Evolutionary conservation across 2,797 vertebrate species (phyloP), one percentile per base, ranked within the genome.

Genomic region (Rhinogobio ventralis): DNA sequence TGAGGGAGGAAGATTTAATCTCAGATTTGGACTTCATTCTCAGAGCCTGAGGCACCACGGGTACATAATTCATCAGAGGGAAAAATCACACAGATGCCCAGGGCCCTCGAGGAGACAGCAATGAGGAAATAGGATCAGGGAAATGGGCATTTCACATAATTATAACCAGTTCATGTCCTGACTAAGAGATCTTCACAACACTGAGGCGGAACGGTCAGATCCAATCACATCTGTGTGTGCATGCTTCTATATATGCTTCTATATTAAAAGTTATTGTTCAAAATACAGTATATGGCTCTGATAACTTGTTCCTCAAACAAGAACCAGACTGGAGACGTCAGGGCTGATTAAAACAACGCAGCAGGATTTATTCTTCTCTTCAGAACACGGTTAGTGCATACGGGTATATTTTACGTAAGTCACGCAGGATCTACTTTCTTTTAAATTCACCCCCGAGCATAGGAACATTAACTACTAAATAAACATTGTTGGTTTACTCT

Each of bases 111-210:
- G 51, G 81, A 85, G 77, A 82, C 73, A 5, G 45, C 69, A 33
- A 25, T 62, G n/a, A 80, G 78, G 64, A 72, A 74, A 68, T 45
- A 77, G 23, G 49, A 85, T 67, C 75, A 83, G 86, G 67, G 28
- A 89, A 85, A 85, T 81, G 71, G 28, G 33, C 71, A 78, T 81
- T 57, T 83, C 76, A 81, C 72, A 83, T 81, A 83, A 87, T 89
- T 83, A 85, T 71, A 73, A 49, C 66, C 53, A 60, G 55, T 62
- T 62, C 60, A 64, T 2, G 14, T 30, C 69, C 69, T 64, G 69
- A 82, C 28, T n/a, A n/a, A 28, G 45, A 74, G 55, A 74, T 64
- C 55, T 74, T 82, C 42, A 51, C 51, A 62, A 73, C 39, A 72
- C 4, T n/a, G 71, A 66, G 57, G 14, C 42, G 51, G 8, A 81